Percentiles rank a stretch among this genome's conserved stretches.
Evolutionary conservation across 2,888 invertebrate species (phyloP).

Genomic region (Ochropleura leucogaster): DNA sequence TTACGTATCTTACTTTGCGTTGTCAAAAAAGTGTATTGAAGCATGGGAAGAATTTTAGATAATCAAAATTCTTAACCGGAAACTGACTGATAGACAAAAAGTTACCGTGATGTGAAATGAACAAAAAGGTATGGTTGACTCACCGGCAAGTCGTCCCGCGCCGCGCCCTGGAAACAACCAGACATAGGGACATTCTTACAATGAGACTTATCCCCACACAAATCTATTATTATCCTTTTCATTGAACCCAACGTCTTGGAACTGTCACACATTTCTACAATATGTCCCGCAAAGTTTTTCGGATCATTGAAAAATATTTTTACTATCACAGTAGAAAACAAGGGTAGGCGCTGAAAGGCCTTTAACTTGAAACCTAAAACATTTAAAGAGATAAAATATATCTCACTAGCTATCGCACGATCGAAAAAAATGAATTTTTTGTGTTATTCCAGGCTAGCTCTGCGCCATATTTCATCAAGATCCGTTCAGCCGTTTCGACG

Average conservation of each 20-base stretch:
- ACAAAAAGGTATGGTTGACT: not conserved
- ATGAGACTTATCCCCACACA: not conserved
- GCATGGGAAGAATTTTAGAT: not conserved
- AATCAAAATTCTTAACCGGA: not conserved
- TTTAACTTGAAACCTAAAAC: not conserved
- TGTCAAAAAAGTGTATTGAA: not conserved
- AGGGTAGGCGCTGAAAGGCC: not conserved
- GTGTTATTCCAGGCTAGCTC: too few species aligned
- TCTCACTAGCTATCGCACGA: too few species aligned
- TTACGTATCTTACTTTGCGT: not conserved
- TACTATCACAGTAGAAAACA: not conserved
- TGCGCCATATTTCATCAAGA: too few species aligned
- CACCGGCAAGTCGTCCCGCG: not conserved
- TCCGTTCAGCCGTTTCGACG: too few species aligned
- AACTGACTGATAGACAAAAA: not conserved
- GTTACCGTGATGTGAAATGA: too few species aligned
- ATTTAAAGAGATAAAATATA: not conserved
- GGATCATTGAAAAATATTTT: not conserved
- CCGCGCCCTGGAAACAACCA: not conserved
- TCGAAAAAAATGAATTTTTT: too few species aligned
- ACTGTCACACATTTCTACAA: not conserved
- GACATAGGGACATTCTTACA: not conserved
- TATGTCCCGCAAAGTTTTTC: not conserved
- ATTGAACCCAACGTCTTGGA: not conserved
- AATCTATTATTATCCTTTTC: too few species aligned